Percentiles rank a stretch among this genome's conserved stretches.
These are phyloP conservation scores for Criorhina ranunculi DNA, from an alignment of 2,888 invertebrate genomes.

Conservation along the genomic window DNA sequence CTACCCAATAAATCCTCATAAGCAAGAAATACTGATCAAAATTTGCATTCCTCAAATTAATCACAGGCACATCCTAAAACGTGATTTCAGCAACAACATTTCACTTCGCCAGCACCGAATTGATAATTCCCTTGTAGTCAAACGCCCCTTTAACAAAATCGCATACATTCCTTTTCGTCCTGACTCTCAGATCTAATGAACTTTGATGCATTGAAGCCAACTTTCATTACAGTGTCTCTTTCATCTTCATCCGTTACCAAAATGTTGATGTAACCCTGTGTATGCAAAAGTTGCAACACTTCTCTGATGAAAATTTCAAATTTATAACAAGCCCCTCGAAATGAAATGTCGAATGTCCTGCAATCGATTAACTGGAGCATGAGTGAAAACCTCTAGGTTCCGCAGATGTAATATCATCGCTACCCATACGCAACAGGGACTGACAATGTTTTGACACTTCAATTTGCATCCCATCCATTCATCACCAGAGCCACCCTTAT, in stretches of 20 bases:
- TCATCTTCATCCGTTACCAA: not conserved
- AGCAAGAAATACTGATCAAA: slow-evolving; percentile 7
- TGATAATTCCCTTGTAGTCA: slow-evolving; percentile 42
- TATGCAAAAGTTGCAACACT: not conserved
- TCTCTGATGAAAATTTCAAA: slow-evolving; percentile 32
- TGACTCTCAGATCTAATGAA: slow-evolving; percentile 61
- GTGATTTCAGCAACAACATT: slow-evolving; percentile 55
- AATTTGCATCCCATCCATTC: slow-evolving; percentile 47
- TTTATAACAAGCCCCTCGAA: slow-evolving; percentile 42
- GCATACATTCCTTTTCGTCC: slow-evolving; percentile 39
- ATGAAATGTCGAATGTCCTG: not conserved
- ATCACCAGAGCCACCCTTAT: slow-evolving; percentile 37
- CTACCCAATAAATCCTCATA: slow-evolving; percentile 5
- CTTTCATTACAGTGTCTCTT: slow-evolving; percentile 46
- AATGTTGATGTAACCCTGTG: slow-evolving; percentile 8
- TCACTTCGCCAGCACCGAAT: slow-evolving; percentile 35
- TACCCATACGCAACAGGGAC: slow-evolving; percentile 1
- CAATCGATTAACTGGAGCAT: not conserved
- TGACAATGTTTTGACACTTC: slow-evolving; percentile 46
- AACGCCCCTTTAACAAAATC: slow-evolving; percentile 35
- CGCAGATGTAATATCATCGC: slow-evolving; percentile 44
- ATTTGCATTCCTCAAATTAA: slow-evolving; percentile 36
- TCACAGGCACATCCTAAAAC: slow-evolving; percentile 53
- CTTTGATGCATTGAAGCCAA: slow-evolving; percentile 52
- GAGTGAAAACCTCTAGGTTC: slow-evolving; percentile 1